Evolutionary conservation across 2,113 vertebrate genomes (phyloP).

Genomic region (Gymnogyps californianus): DNA sequence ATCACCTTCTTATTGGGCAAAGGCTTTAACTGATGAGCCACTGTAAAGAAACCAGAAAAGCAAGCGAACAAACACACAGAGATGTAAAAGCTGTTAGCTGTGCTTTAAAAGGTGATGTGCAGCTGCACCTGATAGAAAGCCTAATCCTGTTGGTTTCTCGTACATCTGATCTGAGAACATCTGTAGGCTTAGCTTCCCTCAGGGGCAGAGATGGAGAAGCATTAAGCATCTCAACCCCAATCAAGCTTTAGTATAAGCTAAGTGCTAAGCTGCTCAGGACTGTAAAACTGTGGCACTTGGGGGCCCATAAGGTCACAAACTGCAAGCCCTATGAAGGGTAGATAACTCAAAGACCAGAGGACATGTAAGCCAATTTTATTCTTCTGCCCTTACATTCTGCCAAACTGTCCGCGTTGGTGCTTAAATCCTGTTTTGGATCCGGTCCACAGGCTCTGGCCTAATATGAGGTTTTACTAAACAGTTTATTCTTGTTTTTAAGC

Average conservation of each 20-base stretch:
- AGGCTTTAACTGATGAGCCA: background rate
- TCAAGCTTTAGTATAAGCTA: background rate
- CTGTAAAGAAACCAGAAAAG: background rate
- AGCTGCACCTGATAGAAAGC: background rate
- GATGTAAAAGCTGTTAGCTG: background rate
- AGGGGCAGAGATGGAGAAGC: background rate
- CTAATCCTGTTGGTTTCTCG: background rate
- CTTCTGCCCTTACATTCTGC: background rate
- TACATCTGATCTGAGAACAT: background rate
- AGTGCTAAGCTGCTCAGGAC: background rate
- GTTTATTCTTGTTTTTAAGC: background rate
- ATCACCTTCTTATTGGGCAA: background rate
- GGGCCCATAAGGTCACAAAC: background rate
- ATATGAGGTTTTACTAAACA: background rate
- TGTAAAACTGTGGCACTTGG: background rate
- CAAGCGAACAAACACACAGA: background rate
- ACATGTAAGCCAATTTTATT: background rate
- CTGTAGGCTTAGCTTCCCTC: background rate
- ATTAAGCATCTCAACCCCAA: background rate
- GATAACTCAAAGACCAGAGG: background rate
- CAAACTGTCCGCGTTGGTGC: fast-evolving
- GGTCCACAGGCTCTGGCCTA: background rate
- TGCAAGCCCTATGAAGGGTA: background rate
- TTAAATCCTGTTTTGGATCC: background rate
- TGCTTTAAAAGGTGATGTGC: background rate